Evolutionary conservation across 2,797 vertebrate genomes (phyloP).

Genomic region (Philypnodon macrostomus): DNA sequence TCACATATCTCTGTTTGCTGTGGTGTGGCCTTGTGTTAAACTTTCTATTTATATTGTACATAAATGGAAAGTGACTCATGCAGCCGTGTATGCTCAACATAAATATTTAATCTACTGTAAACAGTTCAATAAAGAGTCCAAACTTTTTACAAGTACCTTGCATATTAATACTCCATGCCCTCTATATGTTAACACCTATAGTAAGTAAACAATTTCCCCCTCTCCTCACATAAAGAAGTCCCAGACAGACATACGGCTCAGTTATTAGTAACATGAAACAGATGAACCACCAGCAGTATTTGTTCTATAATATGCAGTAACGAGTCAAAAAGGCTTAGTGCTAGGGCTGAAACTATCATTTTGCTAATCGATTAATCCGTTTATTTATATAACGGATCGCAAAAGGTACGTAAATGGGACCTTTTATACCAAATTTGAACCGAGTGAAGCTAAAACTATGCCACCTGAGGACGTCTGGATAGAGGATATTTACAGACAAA

Average conservation of each 20-base stretch:
- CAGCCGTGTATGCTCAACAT: constrained; percentile 13
- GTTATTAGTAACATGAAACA: constrained; percentile 23
- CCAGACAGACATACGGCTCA: background rate
- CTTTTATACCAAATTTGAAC: no score
- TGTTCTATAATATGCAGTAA: background rate
- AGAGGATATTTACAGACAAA: no score
- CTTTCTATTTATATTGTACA: background rate
- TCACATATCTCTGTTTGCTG: no score
- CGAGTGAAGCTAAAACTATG: no score
- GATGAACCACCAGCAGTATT: constrained; percentile 14
- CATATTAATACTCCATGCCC: constrained; percentile 2
- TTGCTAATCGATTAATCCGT: no score
- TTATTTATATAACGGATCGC: no score
- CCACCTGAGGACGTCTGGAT: no score
- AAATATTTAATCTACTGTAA: constrained; percentile 58
- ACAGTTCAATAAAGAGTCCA: constrained; percentile 46
- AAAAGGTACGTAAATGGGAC: no score
- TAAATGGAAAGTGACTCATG: constrained; percentile 7
- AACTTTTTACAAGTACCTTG: constrained; percentile 28
- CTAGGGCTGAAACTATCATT: no score
- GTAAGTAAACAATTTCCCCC: background rate
- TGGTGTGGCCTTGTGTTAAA: constrained; percentile 1
- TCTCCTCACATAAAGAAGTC: background rate
- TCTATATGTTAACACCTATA: background rate
- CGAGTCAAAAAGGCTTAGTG: no score